These are phyloP conservation scores for Lasioglossum baleicum DNA, from an alignment of 1,140 invertebrate species.

Conservation along the genomic window DNA sequence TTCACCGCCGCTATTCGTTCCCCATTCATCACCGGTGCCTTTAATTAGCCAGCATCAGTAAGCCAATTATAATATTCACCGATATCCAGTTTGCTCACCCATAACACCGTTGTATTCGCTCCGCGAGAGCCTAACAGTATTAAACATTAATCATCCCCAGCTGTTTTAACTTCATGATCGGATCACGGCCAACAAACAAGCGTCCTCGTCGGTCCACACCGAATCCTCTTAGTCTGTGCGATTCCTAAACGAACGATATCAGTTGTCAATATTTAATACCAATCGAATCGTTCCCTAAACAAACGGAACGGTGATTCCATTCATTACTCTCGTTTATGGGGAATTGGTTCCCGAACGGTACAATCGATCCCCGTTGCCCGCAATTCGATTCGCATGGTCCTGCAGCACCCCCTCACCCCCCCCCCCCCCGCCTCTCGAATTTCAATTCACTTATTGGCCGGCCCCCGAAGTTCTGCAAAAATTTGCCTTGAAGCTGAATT, in stretches of 20 bases:
- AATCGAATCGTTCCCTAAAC: not conserved
- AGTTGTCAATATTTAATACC: too few relatives aligned
- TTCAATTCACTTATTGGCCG: conserved; percentile 7
- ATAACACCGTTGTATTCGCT: not conserved
- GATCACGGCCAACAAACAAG: not conserved
- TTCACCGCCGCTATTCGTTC: too few relatives aligned
- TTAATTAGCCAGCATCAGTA: not conserved
- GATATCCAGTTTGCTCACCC: too few relatives aligned
- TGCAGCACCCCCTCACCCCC: too few relatives aligned
- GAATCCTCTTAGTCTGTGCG: not conserved
- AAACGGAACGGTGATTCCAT: not conserved
- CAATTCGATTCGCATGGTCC: conserved; percentile 1
- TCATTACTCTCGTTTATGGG: conserved; percentile 16
- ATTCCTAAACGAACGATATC: not conserved
- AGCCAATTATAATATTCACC: not conserved
- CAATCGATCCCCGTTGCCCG: conserved; percentile 1
- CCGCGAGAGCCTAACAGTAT: not conserved
- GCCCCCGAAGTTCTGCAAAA: conserved; percentile 14
- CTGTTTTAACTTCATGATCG: conserved; percentile 9
- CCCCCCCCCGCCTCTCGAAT: not conserved
- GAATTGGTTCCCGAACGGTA: conserved; percentile 10
- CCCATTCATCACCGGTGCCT: not conserved
- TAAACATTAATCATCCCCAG: conserved; percentile 16
- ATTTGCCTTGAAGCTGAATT: conserved; percentile 9
- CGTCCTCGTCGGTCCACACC: too few relatives aligned